Evolutionary conservation across 2,888 invertebrate genomes (phyloP), one percentile per base, ranked within the genome.

Genomic region (Resseliella maxima): DNA sequence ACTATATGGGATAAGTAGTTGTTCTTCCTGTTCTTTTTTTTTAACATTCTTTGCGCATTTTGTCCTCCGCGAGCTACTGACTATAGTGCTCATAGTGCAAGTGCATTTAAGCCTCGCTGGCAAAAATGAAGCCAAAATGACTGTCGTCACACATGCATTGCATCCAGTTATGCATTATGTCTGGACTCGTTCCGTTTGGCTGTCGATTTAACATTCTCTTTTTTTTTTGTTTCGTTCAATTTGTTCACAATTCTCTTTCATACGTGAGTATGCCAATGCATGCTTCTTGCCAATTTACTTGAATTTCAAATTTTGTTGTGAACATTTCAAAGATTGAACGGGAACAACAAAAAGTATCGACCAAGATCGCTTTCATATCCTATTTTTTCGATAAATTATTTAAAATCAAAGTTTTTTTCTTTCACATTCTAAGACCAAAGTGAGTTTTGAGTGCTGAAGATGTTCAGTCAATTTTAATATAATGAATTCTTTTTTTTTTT

Each of bases 81-180:
- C 41, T 12, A 41, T 2, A 15, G 18, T 8, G 18, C 15, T 15
- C 46, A 50, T 8, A 31, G 72, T 72, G 31, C 31, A 72, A 31
- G 72, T 72, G 72, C 31, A 31, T 12, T 72, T 35, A 35, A 72
- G 31, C 1, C 72, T 27, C 31, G 72, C 5, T n/a, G 5, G 59
- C 59, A 72, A 27, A 72, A 72, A 15, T 15, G 31, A 72, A 72
- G 15, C 31, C 31, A 59, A 3, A 72, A 72, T 72, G 72, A 72
- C 72, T 72, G 31, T 31, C 72, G 72, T 72, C 31, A 72, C 72
- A 72, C 72, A 31, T 72, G 31, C 72, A 72, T 31, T 72, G 72
- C 35, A 72, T 72, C 72, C 72, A 72, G 72, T 72, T 72, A 31
- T 72, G 72, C 72, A 72, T 72, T 72, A 72, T 15, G 72, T 72